Percentiles rank a stretch among this genome's conserved stretches.
phyloP scores from a whole-genome alignment of 1,140 invertebrate genomes.

The Anastrepha ludens region DNA sequence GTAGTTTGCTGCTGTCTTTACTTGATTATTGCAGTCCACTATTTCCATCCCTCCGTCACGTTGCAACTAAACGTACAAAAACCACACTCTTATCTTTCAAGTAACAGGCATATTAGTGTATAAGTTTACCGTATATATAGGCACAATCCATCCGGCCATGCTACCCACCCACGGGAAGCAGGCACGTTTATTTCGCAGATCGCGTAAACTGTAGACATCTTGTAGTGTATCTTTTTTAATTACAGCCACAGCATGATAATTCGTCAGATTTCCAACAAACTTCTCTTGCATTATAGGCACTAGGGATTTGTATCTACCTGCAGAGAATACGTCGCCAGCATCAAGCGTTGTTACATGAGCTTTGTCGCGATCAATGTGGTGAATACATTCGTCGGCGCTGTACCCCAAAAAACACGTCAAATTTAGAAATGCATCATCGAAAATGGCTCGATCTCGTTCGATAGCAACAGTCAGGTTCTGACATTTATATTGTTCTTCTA shows the following conservation, averaged over 20 bases:
- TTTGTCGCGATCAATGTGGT: slow-evolving; percentile 82
- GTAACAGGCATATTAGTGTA: neutral
- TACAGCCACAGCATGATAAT: slow-evolving; percentile 91
- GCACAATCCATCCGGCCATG: slow-evolving; percentile 94
- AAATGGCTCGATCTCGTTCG: slow-evolving; percentile 79
- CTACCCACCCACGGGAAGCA: slow-evolving; percentile 95
- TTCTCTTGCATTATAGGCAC: slow-evolving; percentile 90
- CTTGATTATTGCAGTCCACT: slow-evolving; percentile 96
- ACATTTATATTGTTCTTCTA: slow-evolving; percentile 86
- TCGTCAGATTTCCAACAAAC: slow-evolving; percentile 77
- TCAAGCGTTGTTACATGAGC: slow-evolving; percentile 92
- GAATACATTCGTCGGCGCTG: slow-evolving; percentile 89
- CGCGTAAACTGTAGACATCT: slow-evolving; percentile 79
- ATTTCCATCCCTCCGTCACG: slow-evolving; percentile 86
- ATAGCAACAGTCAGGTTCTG: slow-evolving; percentile 81
- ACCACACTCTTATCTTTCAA: too few relatives aligned
- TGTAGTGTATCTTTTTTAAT: slow-evolving; percentile 81
- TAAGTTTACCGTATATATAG: slow-evolving; percentile 83
- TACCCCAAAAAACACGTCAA: slow-evolving; percentile 81
- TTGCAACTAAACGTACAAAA: slow-evolving; percentile 81
- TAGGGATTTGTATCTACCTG: slow-evolving; percentile 93
- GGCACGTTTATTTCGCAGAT: slow-evolving; percentile 85
- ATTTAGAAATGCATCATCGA: slow-evolving; percentile 79
- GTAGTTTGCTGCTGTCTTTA: slow-evolving; percentile 92
- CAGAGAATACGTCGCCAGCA: slow-evolving; percentile 94